A percentile compares a stretch with the other conserved stretches of the same genome.
Evolutionary conservation across 2,113 vertebrate genomes (phyloP).

Genomic region (Orycteropus afer): DNA sequence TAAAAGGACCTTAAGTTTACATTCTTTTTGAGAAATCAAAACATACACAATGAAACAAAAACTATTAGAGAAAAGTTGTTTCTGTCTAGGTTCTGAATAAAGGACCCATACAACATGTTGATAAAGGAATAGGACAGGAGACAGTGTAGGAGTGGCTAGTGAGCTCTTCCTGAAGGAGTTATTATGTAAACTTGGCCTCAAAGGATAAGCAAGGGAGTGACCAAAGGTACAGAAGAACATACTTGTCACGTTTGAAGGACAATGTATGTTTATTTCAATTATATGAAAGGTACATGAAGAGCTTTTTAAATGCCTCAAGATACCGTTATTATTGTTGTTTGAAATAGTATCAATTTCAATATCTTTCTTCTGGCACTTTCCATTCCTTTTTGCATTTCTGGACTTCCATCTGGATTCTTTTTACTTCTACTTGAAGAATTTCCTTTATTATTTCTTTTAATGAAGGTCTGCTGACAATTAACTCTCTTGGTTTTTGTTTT

Average conservation of each 20-base stretch:
- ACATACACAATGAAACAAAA: background rate
- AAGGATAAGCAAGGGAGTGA: background rate
- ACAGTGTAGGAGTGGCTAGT: background rate
- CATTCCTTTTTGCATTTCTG: background rate
- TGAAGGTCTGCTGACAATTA: background rate
- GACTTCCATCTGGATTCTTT: background rate
- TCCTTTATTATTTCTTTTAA: constrained; percentile 38
- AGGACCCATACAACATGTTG: background rate
- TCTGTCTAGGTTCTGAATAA: constrained; percentile 13
- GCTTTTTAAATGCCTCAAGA: background rate
- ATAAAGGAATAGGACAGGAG: background rate
- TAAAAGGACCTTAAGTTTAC: constrained; percentile 34
- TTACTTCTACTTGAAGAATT: constrained; percentile 46
- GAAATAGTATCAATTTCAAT: constrained; percentile 7
- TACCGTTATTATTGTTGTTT: constrained; percentile 9
- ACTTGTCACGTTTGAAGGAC: background rate
- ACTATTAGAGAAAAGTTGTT: background rate
- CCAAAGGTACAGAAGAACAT: background rate
- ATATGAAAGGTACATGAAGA: background rate
- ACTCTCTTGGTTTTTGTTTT: constrained; percentile 34
- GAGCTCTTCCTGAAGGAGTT: background rate
- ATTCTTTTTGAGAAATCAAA: constrained; percentile 30
- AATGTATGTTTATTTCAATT: background rate
- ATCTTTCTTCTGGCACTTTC: background rate
- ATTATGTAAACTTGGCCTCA: background rate